phyloP scores from a whole-genome alignment of 2,888 invertebrate genomes.

The Hololepta plana region DNA sequence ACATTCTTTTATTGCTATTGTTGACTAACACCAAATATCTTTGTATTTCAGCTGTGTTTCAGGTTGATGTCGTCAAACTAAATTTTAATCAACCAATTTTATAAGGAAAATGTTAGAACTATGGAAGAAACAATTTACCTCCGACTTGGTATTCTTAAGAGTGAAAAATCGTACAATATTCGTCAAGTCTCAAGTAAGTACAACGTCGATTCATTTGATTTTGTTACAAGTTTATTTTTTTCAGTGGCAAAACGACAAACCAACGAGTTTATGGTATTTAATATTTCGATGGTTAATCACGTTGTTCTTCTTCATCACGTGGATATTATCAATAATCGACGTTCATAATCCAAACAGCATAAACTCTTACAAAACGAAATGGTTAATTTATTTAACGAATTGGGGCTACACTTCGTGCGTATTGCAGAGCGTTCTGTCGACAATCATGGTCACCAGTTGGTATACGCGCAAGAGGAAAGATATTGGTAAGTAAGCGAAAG shows the following conservation, averaged over 20 bases:
- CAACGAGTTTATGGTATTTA: slow-evolving; percentile 30
- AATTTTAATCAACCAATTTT: no score
- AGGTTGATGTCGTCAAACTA: no score
- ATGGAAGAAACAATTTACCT: slow-evolving; percentile 19
- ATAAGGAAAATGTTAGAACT: slow-evolving; percentile 12
- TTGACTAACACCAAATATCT: no score
- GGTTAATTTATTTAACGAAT: slow-evolving; percentile 57
- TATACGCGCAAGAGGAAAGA: no score
- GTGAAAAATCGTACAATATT: slow-evolving; percentile 19
- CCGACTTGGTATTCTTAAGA: slow-evolving; percentile 15
- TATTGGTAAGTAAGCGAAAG: no score
- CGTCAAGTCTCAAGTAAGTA: slow-evolving; percentile 20
- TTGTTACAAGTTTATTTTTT: slow-evolving; percentile 16
- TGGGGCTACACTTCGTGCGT: slow-evolving; percentile 46
- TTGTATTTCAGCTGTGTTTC: no score
- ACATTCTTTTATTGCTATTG: no score
- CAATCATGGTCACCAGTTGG: slow-evolving; percentile 17
- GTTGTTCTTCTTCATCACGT: slow-evolving; percentile 25
- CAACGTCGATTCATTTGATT: slow-evolving; percentile 1
- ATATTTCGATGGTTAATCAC: slow-evolving; percentile 37
- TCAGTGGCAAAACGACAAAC: slow-evolving; percentile 38
- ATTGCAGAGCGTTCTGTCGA: slow-evolving; percentile 35
- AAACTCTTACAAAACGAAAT: slow-evolving; percentile 33
- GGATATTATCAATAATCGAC: slow-evolving; percentile 21
- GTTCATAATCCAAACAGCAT: slow-evolving; percentile 25